These are phyloP conservation scores for Megathymus violae DNA, from an alignment of 1,140 invertebrate genomes.

Conservation along the genomic window DNA sequence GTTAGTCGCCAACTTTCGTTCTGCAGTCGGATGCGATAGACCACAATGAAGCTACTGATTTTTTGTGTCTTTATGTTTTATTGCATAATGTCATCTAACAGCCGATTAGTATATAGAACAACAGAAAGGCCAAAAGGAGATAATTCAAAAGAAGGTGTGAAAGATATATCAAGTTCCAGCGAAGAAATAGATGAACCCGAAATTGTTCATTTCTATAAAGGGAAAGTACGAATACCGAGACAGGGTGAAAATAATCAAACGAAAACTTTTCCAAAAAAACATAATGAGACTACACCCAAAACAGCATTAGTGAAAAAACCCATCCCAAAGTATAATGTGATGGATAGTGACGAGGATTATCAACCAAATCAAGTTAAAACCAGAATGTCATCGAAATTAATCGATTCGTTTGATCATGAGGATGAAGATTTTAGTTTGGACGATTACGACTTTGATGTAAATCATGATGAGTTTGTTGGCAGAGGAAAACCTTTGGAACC, in stretches of 20 bases:
- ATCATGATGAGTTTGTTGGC: constrained; percentile 68
- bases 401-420: constrained; percentile 65
- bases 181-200: constrained; percentile 22
- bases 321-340: constrained; percentile 62
- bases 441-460: constrained; percentile 74
- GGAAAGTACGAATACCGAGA: constrained; percentile 32
- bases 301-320: constrained; percentile 59
- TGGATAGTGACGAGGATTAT: constrained; percentile 62
- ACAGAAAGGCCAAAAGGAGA: constrained; percentile 26
- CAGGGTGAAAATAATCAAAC: constrained; percentile 18
- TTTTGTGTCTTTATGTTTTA: constrained; percentile 33
- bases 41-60: constrained; percentile 49
- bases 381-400: constrained; percentile 38
- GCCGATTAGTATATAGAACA: constrained; percentile 15
- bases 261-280: constrained; percentile 30
- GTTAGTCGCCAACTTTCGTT: constrained; percentile 38
- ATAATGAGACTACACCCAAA: constrained; percentile 32
- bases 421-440: constrained; percentile 73
- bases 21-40: constrained; percentile 28
- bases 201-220: constrained; percentile 32
- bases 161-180: constrained; percentile 12
- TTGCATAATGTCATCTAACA: constrained; percentile 12
- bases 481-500: constrained; percentile 64
- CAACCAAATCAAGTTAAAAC: constrained; percentile 43
- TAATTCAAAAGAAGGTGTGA: background rate